phyloP scores from a whole-genome alignment of 2,888 invertebrate genomes.

The Koerneria pararmatus region DNA sequence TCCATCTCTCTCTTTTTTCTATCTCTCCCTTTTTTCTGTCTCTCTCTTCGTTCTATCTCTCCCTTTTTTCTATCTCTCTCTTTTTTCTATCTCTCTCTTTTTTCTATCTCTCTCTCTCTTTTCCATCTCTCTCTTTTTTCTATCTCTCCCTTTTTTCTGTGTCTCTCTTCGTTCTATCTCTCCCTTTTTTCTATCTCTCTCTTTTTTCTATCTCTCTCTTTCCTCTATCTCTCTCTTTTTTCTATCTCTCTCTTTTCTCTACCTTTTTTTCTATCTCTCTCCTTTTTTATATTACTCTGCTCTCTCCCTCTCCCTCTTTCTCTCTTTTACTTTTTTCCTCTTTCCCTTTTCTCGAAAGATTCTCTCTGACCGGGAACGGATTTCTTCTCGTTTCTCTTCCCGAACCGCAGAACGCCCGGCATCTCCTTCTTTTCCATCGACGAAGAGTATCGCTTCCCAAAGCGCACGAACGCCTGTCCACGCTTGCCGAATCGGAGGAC shows the following conservation, averaged over 20 bases:
- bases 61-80: too few species aligned
- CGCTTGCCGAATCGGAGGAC: conserved; percentile 56
- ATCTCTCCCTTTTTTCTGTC: too few species aligned
- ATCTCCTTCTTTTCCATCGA: conserved; percentile 40
- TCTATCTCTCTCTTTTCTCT: conserved; percentile 15
- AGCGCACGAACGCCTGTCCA: conserved; percentile 30
- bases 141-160: too few species aligned
- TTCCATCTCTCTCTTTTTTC: too few species aligned
- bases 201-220: background rate
- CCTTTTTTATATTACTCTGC: background rate
- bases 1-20: too few species aligned
- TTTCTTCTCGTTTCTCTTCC: conserved; percentile 36
- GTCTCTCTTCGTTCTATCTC: too few species aligned
- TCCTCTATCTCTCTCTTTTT: conserved; percentile 11
- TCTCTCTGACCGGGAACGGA: conserved; percentile 35
- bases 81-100: too few species aligned
- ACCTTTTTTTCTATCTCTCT: background rate
- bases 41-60: too few species aligned
- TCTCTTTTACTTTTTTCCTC: too few species aligned
- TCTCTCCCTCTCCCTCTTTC: conserved; percentile 3
- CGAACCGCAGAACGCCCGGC: conserved; percentile 45
- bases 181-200: background rate
- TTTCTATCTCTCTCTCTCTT: too few species aligned
- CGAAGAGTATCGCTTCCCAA: conserved; percentile 19
- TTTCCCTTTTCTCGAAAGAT: conserved; percentile 9